Base-by-base conservation (phyloP, 2,113 vertebrate species). In the Rhombomys opimus region DNA sequence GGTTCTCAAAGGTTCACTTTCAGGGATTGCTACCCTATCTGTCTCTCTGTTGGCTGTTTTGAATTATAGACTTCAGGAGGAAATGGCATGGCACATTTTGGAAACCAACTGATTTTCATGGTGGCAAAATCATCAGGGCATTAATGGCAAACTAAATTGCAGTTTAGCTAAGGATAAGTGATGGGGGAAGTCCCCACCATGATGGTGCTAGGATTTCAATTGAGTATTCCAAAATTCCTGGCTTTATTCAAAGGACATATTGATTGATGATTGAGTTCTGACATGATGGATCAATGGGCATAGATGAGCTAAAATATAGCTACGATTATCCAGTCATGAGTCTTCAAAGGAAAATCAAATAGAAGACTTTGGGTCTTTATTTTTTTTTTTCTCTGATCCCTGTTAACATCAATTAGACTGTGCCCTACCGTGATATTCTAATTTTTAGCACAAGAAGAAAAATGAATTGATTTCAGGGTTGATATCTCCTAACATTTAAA, bases 401-500 rank as follows among this genome's bases (percentile, higher is more conserved):
- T 98, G 96, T 98, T 98, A 97, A 96, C 97, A 96, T 97, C 98
- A 98, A 98, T 98, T 98, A 98, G 98, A 96, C 82, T 96, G 95
- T 96, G 95, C 98, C 96, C 97, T 97, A 92, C 97, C 97, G 95
- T 97, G 98, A 98, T 98, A 98, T 97, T 98, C 97, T 98, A 97
- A 98, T 98, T 98, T 97, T 98, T 98, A 98, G 96, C 97, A 97
- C 95, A 98, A 97, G 85, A 94, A 97, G 91, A 97, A 98, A 98
- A 98, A 97, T 98, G 98, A 98, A 98, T 98, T 98, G 98, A 98
- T 98, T 98, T 99, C 98, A 98, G 97, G 97, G 98, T 98, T 98
- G 98, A 98, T 98, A 97, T 98, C 98, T 98, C 98, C 98, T 99
- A 98, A 98, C 98, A 98, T 98, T 98, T 98, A 98, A 98, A 98